Percentiles rank a stretch among this genome's conserved stretches.
Conservation (phyloP, 2,888 invertebrate species). For the Odontothrips loti region DNA sequence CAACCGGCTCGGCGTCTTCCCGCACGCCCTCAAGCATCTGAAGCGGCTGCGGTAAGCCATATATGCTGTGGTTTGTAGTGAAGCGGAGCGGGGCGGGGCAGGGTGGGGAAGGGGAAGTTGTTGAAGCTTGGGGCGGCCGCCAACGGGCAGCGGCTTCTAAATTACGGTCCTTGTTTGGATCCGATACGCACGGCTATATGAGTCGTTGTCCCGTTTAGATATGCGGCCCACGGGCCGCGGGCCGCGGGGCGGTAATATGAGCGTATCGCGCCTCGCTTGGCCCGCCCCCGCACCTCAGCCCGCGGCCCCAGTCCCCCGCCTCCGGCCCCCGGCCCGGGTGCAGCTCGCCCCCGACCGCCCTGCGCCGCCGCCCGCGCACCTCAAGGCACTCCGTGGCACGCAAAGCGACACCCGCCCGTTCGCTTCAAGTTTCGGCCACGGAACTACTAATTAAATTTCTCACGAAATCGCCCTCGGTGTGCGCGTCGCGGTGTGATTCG, state of each 20-base stretch:
- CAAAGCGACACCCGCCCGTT: background rate
- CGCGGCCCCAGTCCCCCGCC: background rate
- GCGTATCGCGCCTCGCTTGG: slow-evolving; percentile 3
- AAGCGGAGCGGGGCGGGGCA: too few species aligned
- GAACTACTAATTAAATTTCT: too few species aligned
- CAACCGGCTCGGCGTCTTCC: slow-evolving; percentile 67
- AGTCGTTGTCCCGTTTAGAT: slow-evolving; percentile 7
- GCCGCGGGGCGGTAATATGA: background rate
- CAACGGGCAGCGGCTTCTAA: background rate
- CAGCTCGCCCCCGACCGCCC: too few species aligned
- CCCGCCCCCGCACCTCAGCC: background rate
- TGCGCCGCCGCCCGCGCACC: background rate
- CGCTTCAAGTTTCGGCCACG: too few species aligned
- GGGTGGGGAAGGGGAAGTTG: too few species aligned
- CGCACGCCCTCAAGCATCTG: slow-evolving; percentile 64
- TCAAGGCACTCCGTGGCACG: background rate
- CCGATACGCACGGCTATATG: slow-evolving; percentile 3
- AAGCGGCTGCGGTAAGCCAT: slow-evolving; percentile 55
- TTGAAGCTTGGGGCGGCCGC: background rate
- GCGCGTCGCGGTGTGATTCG: too few species aligned
- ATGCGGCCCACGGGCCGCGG: background rate
- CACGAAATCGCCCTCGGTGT: too few species aligned
- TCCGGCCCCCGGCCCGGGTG: background rate
- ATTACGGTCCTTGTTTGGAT: slow-evolving; percentile 4
- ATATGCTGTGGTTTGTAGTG: background rate